Base-by-base conservation (phyloP, 1,140 invertebrate genomes). In the Tenebrio molitor region DNA sequence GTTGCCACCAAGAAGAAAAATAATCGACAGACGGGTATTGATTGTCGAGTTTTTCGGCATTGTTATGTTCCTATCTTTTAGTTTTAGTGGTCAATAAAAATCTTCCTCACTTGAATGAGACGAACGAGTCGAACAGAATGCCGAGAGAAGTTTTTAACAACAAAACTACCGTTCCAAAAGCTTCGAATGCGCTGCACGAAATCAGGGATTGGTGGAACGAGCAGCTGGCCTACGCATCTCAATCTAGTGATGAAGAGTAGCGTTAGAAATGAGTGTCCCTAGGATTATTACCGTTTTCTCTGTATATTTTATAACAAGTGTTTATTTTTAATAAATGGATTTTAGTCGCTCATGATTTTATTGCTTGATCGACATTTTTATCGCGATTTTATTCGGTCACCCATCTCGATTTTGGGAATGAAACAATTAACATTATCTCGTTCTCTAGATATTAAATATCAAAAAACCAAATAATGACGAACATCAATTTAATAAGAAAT, bases 1-100 rank as follows among this genome's bases (percentile, higher is more conserved):
- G 84, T 87, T 33, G 85, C 85, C 46, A 82, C 88, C 0, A 91
- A 91, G 74, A 91, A 91, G 75, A 86, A 90, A 77, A 91, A 89
- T 74, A 87, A 82, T 41, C 84, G 91, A 78, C 82, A 89, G 21
- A 83, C 88, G 77, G 85, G 90, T 91, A 86, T n/a, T n/a, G n/a
- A n/a, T n/a, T n/a, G n/a, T n/a, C n/a, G n/a, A n/a, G n/a, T n/a
- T n/a, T n/a, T n/a, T n/a, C n/a, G n/a, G n/a, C n/a, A n/a, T n/a
- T n/a, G n/a, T n/a, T n/a, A n/a, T n/a, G n/a, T n/a, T n/a, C n/a
- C n/a, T n/a, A n/a, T n/a, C n/a, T 66, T 41, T 23, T n/a, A 62
- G 23, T 75, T 12, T n/a, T n/a, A n/a, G 76, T 74, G 39, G 68
- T 74, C 2, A 81, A 78, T 33, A 83, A 83, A 62, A 81, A 78